Conservation (phyloP, 2,888 invertebrate genomes). For the Hirtodrosophila trivittata region DNA sequence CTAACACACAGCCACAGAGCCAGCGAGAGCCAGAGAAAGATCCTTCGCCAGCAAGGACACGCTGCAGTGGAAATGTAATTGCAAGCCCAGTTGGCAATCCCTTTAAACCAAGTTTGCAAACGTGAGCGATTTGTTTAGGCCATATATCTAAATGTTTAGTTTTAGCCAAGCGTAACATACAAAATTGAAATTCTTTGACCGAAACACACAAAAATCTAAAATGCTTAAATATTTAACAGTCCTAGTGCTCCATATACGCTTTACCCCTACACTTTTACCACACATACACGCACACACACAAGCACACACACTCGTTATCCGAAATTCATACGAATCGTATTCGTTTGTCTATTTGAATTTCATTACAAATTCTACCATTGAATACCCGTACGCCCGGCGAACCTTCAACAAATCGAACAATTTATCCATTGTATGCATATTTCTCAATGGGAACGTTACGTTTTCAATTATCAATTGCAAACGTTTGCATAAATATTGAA, state of each 20-base stretch:
- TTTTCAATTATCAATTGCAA: conserved; percentile 41
- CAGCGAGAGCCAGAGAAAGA: background rate
- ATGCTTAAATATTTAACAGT: conserved; percentile 13
- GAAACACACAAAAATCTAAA: background rate
- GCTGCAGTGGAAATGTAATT: conserved; percentile 59
- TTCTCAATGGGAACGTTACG: background rate
- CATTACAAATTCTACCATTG: conserved; percentile 21
- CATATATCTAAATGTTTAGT: background rate
- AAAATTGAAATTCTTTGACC: conserved; percentile 25
- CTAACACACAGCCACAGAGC: conserved; percentile 54
- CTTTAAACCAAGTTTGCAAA: conserved; percentile 29
- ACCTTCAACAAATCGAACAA: background rate
- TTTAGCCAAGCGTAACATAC: background rate
- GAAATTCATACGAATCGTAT: background rate
- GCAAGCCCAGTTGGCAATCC: conserved; percentile 36
- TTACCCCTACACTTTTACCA: too few species aligned
- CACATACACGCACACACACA: too few species aligned
- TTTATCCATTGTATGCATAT: background rate
- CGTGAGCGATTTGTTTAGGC: conserved; percentile 38
- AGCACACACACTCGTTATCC: background rate
- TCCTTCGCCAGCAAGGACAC: conserved; percentile 38
- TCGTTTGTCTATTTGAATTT: conserved; percentile 20
- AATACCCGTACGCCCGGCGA: background rate
- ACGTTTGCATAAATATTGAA: conserved; percentile 26
- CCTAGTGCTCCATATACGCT: background rate